Evolutionary conservation across 1,140 invertebrate species (phyloP).

Genomic region (Catajapyx aquilonaris): DNA sequence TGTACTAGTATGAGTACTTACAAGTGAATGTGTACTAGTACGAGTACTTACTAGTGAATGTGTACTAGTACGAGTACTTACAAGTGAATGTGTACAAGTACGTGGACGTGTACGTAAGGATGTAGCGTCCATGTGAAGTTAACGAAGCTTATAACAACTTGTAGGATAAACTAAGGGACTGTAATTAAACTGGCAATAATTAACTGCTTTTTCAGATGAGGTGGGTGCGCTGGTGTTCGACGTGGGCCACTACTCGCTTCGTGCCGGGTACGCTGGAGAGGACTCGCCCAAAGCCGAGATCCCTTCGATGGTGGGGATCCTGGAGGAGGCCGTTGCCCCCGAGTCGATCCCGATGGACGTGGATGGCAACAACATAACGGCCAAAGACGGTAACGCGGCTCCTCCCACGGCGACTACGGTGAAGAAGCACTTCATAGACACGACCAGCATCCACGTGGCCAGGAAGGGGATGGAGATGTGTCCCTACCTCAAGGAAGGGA

Average conservation of each 20-base stretch:
- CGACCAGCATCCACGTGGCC: conserved; percentile 65
- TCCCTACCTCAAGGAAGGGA: conserved; percentile 79
- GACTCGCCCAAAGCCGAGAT: conserved; percentile 85
- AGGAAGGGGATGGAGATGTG: conserved; percentile 66
- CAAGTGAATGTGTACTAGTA: too few species aligned
- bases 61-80: too few species aligned
- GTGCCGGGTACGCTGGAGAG: conserved; percentile 74
- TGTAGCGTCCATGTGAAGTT: too few species aligned
- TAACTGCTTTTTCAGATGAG: conserved; percentile 58
- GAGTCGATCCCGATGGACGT: conserved; percentile 38
- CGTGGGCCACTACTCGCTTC: conserved; percentile 70
- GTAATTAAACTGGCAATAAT: too few species aligned
- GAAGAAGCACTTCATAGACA: conserved; percentile 66
- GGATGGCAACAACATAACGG: conserved; percentile 19
- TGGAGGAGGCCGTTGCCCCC: conserved; percentile 32
- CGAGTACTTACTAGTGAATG: too few species aligned
- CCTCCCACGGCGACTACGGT: conserved; percentile 22
- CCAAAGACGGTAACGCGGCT: conserved; percentile 27
- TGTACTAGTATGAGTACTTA: too few species aligned
- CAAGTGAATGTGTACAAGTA: too few species aligned
- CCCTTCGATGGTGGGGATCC: conserved; percentile 54
- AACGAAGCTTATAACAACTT: too few species aligned
- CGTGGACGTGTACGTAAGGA: too few species aligned
- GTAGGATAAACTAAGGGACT: too few species aligned
- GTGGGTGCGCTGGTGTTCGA: conserved; percentile 96